Base-by-base conservation (phyloP, 2,888 invertebrate species). In the Drosophila engyochracea region DNA sequence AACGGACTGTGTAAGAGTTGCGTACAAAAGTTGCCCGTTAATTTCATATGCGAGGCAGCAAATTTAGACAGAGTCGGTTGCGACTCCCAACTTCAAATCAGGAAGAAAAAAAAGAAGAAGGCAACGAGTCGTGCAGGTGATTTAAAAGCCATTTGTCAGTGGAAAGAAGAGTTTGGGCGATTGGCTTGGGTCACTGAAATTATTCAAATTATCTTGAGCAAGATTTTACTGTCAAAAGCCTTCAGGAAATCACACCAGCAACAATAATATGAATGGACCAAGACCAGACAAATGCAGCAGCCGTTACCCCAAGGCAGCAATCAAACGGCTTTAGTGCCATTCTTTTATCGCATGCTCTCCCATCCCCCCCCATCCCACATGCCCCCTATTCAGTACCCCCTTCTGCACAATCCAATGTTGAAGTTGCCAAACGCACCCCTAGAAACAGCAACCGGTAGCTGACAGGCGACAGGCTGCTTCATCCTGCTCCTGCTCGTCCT, bases 61-160 rank as follows among this genome's bases (percentile, higher is more conserved):
- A 47, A 25, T 25, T 16, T 47, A 1, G 47, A 25, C 22, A 22
- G 22, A 22, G 44, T 44, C 22, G 22, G 44, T 5, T 9, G 22
- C 47, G 22, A 47, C 9, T 47, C 44, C 30, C 35, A 41, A 51
- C 39, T 35, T 44, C 39, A 70, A 67, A 52, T 61, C 30, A 52
- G 31, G 25, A 70, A 51, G 22, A 70, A 51, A 49, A 41, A 41
- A 62, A 14, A 14, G 3, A 62, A 61, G 58, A 33, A 28, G 28
- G 61, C 63, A 76, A 72, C 65, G 69, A 68, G 74, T 72, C 69
- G 70, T 87, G 82, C 81, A 82, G 90, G 86, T 87, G 86, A 88
- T 87, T 87, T 90, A 90, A 87, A 90, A 87, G 74, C 89, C 89
- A 87, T 87, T 87, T 87, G 89, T 90, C 86, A 90, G 83, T 67